Percentiles rank a stretch among this genome's conserved stretches.
These are phyloP conservation scores for Pheosia gnoma DNA, from an alignment of 2,888 invertebrate species.

Conservation along the genomic window DNA sequence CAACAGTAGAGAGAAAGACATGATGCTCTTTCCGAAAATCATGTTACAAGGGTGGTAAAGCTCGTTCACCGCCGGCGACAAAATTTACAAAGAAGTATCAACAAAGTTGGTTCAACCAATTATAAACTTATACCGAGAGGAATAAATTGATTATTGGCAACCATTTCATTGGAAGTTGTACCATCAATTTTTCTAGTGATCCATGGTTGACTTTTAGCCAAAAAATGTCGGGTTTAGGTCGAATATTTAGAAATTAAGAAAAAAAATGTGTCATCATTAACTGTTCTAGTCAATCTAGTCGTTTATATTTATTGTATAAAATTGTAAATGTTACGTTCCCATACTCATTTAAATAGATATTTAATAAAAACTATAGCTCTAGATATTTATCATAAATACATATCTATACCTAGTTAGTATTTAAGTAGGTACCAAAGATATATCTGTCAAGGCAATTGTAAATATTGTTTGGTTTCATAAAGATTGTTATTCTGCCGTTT, in stretches of 20 bases:
- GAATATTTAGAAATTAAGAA: neutral
- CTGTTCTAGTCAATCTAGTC: slow-evolving; percentile 36
- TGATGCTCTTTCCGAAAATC: too few relatives aligned
- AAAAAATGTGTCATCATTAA: neutral
- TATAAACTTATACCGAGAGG: too few relatives aligned
- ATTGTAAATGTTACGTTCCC: slow-evolving; percentile 42
- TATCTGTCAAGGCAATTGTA: slow-evolving; percentile 22
- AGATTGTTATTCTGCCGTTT: slow-evolving; percentile 10
- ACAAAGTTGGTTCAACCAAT: too few relatives aligned
- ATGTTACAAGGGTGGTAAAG: too few relatives aligned
- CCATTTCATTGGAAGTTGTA: too few relatives aligned
- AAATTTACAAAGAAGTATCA: too few relatives aligned
- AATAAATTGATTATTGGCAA: too few relatives aligned
- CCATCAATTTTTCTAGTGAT: too few relatives aligned
- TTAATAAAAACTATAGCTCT: slow-evolving; percentile 9
- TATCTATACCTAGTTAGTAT: neutral
- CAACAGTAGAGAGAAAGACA: too few relatives aligned
- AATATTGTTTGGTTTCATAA: slow-evolving; percentile 44
- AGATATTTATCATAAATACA: slow-evolving; percentile 5
- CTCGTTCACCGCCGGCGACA: too few relatives aligned
- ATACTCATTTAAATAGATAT: neutral
- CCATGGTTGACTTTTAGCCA: too few relatives aligned
- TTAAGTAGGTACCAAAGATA: neutral
- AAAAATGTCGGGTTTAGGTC: too few relatives aligned
- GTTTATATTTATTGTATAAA: slow-evolving; percentile 35